These are phyloP conservation scores for Notarius quadriscutis DNA, from an alignment of 2,113 vertebrate genomes.

Conservation along the genomic window DNA sequence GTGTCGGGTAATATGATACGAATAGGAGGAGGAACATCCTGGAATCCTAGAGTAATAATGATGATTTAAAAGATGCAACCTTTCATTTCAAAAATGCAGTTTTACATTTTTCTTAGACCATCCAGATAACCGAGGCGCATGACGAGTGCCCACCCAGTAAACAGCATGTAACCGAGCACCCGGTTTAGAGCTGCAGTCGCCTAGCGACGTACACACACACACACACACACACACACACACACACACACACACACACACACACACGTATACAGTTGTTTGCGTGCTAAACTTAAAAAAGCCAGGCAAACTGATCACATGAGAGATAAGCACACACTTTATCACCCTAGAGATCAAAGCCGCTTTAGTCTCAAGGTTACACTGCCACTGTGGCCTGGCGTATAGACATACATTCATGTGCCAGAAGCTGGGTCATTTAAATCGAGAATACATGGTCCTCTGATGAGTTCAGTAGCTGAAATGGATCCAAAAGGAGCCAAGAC, in stretches of 20 bases:
- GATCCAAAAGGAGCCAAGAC: background rate
- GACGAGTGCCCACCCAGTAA: background rate
- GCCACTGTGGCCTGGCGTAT: background rate
- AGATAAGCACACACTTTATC: constrained; percentile 43
- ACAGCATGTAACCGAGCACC: constrained; percentile 28
- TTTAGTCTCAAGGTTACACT: constrained; percentile 37
- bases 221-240: constrained; percentile 8
- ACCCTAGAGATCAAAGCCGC: constrained; percentile 31
- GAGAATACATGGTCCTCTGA: background rate
- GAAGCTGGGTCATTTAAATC: background rate
- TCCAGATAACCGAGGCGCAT: background rate
- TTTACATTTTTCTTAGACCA: background rate
- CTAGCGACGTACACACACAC: constrained; percentile 26
- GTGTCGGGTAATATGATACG: background rate
- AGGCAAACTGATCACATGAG: constrained; percentile 35
- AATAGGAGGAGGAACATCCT: background rate
- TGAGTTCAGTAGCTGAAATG: background rate
- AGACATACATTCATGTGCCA: background rate
- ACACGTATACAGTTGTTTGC: constrained; percentile 17
- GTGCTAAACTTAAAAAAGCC: constrained; percentile 40
- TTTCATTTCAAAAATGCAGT: background rate
- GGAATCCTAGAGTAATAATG: background rate
- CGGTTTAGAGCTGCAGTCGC: constrained; percentile 31
- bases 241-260: constrained; percentile 9
- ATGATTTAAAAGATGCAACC: background rate